Conservation (phyloP, 2,113 vertebrate genomes). For the Coptodon rendalli region DNA sequence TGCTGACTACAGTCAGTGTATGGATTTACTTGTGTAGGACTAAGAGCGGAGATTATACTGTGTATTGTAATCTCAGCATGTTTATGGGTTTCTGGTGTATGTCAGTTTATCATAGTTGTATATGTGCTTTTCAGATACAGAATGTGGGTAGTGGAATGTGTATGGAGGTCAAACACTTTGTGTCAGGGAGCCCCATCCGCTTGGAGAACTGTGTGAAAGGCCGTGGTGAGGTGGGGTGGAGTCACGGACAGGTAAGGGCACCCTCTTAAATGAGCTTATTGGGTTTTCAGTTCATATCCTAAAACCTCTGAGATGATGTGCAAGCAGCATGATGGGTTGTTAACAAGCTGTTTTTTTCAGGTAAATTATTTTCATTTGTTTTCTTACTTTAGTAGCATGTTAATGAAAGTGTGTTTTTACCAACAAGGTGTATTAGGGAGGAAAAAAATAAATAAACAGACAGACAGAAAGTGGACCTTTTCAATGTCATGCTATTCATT, state of each 20-base stretch:
- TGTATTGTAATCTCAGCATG: neutral
- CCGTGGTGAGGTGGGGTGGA: constrained; percentile 80
- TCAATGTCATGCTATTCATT: neutral
- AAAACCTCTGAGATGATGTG: neutral
- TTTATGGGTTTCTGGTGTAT: neutral
- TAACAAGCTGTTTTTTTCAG: neutral
- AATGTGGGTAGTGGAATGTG: constrained; percentile 81
- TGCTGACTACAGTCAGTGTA: neutral
- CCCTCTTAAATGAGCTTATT: neutral
- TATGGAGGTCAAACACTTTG: constrained; percentile 82
- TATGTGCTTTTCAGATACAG: constrained; percentile 70
- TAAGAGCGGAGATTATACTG: neutral
- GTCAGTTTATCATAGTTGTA: neutral
- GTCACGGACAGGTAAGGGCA: constrained; percentile 80
- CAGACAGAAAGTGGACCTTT: neutral
- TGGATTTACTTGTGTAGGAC: neutral
- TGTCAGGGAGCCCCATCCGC: constrained; percentile 78
- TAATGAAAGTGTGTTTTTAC: neutral
- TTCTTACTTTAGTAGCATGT: neutral
- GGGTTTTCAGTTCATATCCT: neutral
- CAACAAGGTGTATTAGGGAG: neutral
- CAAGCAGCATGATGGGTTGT: neutral
- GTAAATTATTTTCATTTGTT: neutral
- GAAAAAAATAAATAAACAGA: neutral
- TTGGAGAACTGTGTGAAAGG: constrained; percentile 82